Percentiles rank a stretch among this genome's conserved stretches.
phyloP scores from a whole-genome alignment of 2,888 invertebrate genomes.

The Xylota sylvarum region DNA sequence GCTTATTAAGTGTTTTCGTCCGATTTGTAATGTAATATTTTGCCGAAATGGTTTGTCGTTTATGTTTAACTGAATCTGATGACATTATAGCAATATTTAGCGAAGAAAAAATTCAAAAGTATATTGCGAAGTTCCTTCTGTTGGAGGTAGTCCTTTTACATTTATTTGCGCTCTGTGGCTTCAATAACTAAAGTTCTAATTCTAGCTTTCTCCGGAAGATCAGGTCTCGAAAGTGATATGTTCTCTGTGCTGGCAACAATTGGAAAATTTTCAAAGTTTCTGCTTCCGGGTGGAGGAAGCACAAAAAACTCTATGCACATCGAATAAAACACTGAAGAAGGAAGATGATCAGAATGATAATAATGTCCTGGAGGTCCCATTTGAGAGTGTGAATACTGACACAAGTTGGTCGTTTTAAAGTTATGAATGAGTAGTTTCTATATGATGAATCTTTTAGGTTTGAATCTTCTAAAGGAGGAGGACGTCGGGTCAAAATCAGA shows the following conservation, averaged over 20 bases:
- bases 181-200: not conserved
- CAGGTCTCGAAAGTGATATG: slow-evolving; percentile 76
- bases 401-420: slow-evolving; percentile 14
- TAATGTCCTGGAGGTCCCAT: not conserved
- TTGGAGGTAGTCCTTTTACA: slow-evolving; percentile 52
- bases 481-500: slow-evolving; percentile 11
- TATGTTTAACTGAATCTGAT: slow-evolving; percentile 50
- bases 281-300: slow-evolving; percentile 73
- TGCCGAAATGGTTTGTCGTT: slow-evolving; percentile 60
- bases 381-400: not conserved
- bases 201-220: slow-evolving; percentile 72
- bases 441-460: not conserved
- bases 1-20: not conserved
- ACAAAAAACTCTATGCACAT: slow-evolving; percentile 48
- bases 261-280: slow-evolving; percentile 77
- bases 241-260: slow-evolving; percentile 74
- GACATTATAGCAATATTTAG: slow-evolving; percentile 57
- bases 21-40: not conserved
- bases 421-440: not conserved
- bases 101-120: slow-evolving; percentile 61
- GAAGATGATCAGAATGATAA: slow-evolving; percentile 3
- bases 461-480: slow-evolving; percentile 47
- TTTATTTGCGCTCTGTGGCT: slow-evolving; percentile 33
- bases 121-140: slow-evolving; percentile 49
- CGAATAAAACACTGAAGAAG: not conserved